phyloP scores from a whole-genome alignment of 2,888 invertebrate genomes.

The Epinotia demarniana region DNA sequence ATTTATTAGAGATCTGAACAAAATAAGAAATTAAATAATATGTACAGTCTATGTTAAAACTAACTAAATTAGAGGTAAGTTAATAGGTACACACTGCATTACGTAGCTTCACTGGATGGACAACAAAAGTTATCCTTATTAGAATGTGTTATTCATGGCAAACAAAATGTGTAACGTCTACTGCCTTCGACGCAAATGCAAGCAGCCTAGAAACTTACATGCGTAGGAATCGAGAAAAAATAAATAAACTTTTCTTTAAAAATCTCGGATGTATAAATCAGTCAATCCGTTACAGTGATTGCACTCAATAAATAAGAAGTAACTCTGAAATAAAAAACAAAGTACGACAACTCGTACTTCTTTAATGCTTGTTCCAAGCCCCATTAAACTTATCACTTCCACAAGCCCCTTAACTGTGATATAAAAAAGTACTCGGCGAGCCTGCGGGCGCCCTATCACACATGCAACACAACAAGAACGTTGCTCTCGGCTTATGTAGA shows the following conservation, averaged over 20 bases:
- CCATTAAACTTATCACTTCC: conserved; percentile 57
- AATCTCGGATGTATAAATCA: conserved; percentile 75
- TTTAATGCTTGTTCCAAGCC: conserved; percentile 54
- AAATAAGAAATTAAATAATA: conserved; percentile 86
- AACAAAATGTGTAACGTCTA: conserved; percentile 63
- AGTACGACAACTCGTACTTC: conserved; percentile 63
- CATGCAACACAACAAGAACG: conserved; percentile 52
- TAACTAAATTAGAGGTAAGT: conserved; percentile 84
- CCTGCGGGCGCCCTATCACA: conserved; percentile 46
- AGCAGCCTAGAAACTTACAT: conserved; percentile 59
- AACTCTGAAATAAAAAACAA: conserved; percentile 60
- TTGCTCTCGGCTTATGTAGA: conserved; percentile 51
- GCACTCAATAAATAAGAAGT: conserved; percentile 72
- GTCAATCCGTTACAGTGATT: conserved; percentile 79
- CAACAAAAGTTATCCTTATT: conserved; percentile 58
- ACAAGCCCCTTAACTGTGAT: conserved; percentile 58
- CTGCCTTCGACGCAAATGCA: conserved; percentile 62
- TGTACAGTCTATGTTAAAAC: conserved; percentile 86
- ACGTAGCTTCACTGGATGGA: conserved; percentile 71
- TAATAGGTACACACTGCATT: conserved; percentile 83
- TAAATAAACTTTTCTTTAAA: conserved; percentile 56
- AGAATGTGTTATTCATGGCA: conserved; percentile 65
- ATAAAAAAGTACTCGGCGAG: conserved; percentile 51
- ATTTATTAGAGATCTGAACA: conserved; percentile 86
- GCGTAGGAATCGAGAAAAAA: conserved; percentile 53